Evolutionary conservation across 2,888 invertebrate genomes (phyloP), one percentile per base, ranked within the genome.

Genomic region (Nudaria mundana): DNA sequence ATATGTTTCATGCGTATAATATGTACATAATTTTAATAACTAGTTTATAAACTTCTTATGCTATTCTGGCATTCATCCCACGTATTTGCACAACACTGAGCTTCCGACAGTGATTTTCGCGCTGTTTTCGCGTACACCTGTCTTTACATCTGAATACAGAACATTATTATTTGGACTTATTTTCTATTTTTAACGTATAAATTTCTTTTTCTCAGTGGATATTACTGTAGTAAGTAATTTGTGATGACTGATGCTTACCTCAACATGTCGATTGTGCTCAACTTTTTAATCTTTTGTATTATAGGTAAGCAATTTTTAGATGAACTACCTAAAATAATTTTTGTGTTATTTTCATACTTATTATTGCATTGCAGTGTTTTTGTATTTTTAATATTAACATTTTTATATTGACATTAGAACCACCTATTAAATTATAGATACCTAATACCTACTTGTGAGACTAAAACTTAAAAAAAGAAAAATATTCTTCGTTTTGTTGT

Each of bases 41-140:
- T 45, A 47, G 63, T 61, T 65, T 64, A 62, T 63, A 66, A 57
- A 56, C 56, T 61, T 56, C 44, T 54, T 48, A 59, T 70, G 48
- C 54, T 68, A 61, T 66, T 69, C 66, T 71, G 69, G 56, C 42
- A 57, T 52, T 63, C 66, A 62, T 53, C 76, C 74, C 66, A 73
- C 80, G 67, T 56, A 46, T 39, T 50, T 48, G n/a, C 26, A 26
- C 26, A 13, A 16, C 37, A 50, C 51, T 39, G 41, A 44, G 52
- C 66, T 64, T 64, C 71, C 62, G 62, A 58, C 61, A 77, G 79
- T 82, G 59, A 59, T 69, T 77, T 73, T 75, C 70, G 73, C 69
- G 79, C 75, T 72, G 72, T 79, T 83, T 82, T 75, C 74, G 69
- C 63, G 69, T 63, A 50, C 76, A 66, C 75, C 72, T 71, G 72